phyloP scores from a whole-genome alignment of 2,113 vertebrate species.

The Stigmatopora argus region DNA sequence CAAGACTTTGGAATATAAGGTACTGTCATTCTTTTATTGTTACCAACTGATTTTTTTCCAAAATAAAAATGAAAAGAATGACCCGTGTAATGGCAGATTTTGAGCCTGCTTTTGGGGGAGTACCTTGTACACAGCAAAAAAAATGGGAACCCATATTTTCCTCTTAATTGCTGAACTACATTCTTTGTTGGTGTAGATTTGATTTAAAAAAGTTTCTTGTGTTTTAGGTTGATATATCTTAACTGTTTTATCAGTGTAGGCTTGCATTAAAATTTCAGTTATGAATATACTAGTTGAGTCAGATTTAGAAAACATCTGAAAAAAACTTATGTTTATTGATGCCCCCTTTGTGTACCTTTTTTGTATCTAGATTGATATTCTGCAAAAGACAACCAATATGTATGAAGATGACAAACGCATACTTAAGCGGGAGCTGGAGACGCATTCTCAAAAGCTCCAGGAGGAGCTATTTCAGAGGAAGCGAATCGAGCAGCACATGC shows the following conservation, averaged over 20 bases:
- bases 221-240: no score
- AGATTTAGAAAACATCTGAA: neutral
- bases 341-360: neutral
- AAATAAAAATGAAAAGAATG: no score
- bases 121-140: no score
- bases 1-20: constrained; percentile 94
- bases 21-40: constrained; percentile 33
- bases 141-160: no score
- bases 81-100: no score
- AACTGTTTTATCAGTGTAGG: no score
- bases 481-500: constrained; percentile 82
- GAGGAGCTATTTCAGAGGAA: constrained; percentile 81
- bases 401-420: constrained; percentile 90
- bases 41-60: no score
- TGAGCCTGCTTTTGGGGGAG: no score
- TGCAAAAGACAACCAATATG: constrained; percentile 89
- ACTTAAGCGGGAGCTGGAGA: constrained; percentile 84
- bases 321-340: neutral
- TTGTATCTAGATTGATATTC: constrained; percentile 79
- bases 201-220: no score
- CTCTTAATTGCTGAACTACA: no score
- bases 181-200: no score
- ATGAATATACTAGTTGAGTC: neutral
- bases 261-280: neutral
- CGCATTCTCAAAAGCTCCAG: constrained; percentile 78